phyloP scores from a whole-genome alignment of 2,113 vertebrate species.

The Paradoxurus hermaphroditus region DNA sequence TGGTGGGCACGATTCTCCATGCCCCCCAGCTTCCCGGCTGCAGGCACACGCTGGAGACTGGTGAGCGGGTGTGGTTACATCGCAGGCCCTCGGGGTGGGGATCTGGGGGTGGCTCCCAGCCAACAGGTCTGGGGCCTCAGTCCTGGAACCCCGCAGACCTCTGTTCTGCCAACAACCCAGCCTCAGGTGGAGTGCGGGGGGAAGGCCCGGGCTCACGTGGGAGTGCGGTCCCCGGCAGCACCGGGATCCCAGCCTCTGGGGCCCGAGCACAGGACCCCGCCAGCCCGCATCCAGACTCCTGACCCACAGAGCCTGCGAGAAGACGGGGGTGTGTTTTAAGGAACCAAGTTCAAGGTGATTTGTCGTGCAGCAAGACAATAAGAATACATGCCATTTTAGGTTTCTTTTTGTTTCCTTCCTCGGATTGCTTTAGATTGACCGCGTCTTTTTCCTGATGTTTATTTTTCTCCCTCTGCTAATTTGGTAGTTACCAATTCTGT shows the following conservation, averaged over 20 bases:
- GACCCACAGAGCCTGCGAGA: neutral
- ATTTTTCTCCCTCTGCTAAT: neutral
- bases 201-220: accelerated
- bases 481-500: too few species aligned
- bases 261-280: accelerated
- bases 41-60: neutral
- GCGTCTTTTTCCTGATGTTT: neutral
- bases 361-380: neutral
- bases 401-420: neutral
- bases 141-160: too few species aligned
- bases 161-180: neutral
- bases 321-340: neutral
- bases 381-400: neutral
- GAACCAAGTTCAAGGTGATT: neutral
- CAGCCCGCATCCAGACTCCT: neutral
- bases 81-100: accelerated
- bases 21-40: accelerated
- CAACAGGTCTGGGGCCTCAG: neutral
- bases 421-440: neutral
- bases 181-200: neutral
- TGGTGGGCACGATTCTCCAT: neutral
- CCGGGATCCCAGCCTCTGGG: neutral
- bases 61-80: neutral
- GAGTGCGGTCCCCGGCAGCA: accelerated
- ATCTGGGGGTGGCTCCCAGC: neutral